Evolutionary conservation across 2,797 vertebrate species (phyloP).

Genomic region (Amblyopsis hoosieri): DNA sequence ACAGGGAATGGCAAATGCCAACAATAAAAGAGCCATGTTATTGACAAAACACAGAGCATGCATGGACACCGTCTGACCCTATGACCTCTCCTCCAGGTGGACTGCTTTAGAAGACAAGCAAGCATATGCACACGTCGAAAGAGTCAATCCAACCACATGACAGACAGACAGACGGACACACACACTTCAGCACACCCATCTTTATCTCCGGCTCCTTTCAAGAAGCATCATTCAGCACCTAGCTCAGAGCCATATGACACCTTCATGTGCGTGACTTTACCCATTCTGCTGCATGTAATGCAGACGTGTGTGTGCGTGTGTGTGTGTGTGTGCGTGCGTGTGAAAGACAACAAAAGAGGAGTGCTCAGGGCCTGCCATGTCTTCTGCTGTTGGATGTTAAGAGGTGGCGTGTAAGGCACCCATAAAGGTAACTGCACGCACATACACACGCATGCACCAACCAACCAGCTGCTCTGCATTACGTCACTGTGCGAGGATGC

Average conservation of each 20-base stretch:
- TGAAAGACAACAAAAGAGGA: slow-evolving; percentile 6
- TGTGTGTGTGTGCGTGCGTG: slow-evolving; percentile 53
- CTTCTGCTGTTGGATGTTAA: slow-evolving; percentile 80
- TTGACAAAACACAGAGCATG: slow-evolving; percentile 6
- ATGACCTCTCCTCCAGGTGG: slow-evolving; percentile 7
- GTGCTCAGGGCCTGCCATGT: no score
- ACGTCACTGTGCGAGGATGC: slow-evolving; percentile 62
- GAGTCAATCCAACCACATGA: slow-evolving; percentile 6
- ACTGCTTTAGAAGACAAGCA: background rate
- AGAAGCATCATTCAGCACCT: slow-evolving; percentile 52
- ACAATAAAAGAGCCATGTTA: background rate
- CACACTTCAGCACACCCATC: slow-evolving; percentile 35
- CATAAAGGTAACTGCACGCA: slow-evolving; percentile 81
- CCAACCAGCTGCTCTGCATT: slow-evolving; percentile 40
- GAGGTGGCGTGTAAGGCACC: slow-evolving; percentile 84
- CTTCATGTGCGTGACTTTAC: slow-evolving; percentile 55
- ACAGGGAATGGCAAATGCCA: no score
- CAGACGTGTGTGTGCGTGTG: slow-evolving; percentile 44
- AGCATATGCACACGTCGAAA: background rate
- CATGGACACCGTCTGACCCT: slow-evolving; percentile 8
- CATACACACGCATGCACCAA: slow-evolving; percentile 22
- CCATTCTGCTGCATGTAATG: slow-evolving; percentile 40
- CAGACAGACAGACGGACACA: slow-evolving; percentile 4
- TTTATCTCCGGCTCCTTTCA: slow-evolving; percentile 39
- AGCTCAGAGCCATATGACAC: slow-evolving; percentile 23